Base-by-base conservation (phyloP, 2,888 invertebrate species). In the Agrypnus murinus region DNA sequence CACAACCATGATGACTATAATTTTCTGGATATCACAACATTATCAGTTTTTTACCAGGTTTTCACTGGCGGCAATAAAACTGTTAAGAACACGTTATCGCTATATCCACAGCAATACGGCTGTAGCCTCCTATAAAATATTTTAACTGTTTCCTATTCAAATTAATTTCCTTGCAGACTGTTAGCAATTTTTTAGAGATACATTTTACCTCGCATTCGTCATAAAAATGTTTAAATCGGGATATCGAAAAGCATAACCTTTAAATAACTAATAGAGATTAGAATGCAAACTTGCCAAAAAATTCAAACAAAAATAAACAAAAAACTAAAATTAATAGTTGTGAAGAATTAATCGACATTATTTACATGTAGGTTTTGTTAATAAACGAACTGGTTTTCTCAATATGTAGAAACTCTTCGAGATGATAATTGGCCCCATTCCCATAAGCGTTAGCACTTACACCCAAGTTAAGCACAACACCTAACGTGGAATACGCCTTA, bases 391-490 rank as follows among this genome's bases (percentile, higher is more conserved):
- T 69, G 53, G 64, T 64, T 64, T 32, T 55, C 64, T 64, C 53
- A 32, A 64, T 69, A 45, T 32, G 40, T 58, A 71, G 65, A 67
- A 71, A 67, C 66, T 62, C 66, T 65, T 67, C 66, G 43, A 57
- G 67, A 65, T 67, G 68, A 73, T 76, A 76, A 76, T 76, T 76
- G 76, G 76, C 76, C 76, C 50, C 73, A 73, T 76, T 76, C 76
- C 74, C 76, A 76, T 74, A 72, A 68, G 40, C 53, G 65, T 45
- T 50, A 45, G 43, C 53, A 58, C 57, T 62, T 38, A 32, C 36
- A 55, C 36, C 36, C 14, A 15, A 32, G 12, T 36, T 31, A 9
- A 36, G 55, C 25, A 25, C 3, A 17, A 36, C 36, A 55, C 55
- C 36, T 55, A 55, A 55, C 36, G 55, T 55, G 55, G 55, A 36